Base-by-base conservation (phyloP, 2,113 vertebrate species). In the Xiphophorus hellerii region DNA sequence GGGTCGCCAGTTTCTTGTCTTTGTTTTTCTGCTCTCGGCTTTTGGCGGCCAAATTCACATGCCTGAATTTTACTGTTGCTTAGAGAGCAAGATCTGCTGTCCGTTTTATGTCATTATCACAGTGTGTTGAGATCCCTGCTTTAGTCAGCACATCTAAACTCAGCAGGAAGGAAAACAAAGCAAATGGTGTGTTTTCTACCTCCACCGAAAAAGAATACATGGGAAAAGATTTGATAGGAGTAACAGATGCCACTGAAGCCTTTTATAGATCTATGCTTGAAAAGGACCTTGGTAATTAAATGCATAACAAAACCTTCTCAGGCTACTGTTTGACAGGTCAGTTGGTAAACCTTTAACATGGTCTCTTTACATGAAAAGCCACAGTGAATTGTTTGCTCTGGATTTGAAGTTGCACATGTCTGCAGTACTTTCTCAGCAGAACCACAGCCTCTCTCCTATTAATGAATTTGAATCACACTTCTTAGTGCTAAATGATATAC, bases 241-340 rank as follows among this genome's bases (percentile, higher is more conserved):
- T 68, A 92, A 71, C 94, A 93, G 90, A 93, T 89, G 91, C 86
- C 79, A 78, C 39, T 12, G 54, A 73, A 63, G 62, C 63, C 72
- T 73, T 76, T 78, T 71, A 73, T 69, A 64, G 72, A 78, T 66
- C 31, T 62, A 75, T 25, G 10, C 64, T 69, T 66, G n/a, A 31
- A 71, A 71, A 29, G 71, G 71, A 67, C 33, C 77, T 14, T 76
- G 79, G 77, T 83, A 64, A 87, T 87, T 83, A 88, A 87, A 85
- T 5, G 25, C 80, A 80, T 82, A 66, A 73, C 42, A 66, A 83
- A 89, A 67, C 35, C 80, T 39, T 87, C 28, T 64, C 39, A 27
- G 44, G 69, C 86, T 74, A 65, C 86, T 74, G 62, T 35, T 27
- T 68, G 37, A 72, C 17, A 62, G 71, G 30, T 71, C 83, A n/a